Base-by-base conservation (phyloP, 2,888 invertebrate species). In the Tipula confusa region DNA sequence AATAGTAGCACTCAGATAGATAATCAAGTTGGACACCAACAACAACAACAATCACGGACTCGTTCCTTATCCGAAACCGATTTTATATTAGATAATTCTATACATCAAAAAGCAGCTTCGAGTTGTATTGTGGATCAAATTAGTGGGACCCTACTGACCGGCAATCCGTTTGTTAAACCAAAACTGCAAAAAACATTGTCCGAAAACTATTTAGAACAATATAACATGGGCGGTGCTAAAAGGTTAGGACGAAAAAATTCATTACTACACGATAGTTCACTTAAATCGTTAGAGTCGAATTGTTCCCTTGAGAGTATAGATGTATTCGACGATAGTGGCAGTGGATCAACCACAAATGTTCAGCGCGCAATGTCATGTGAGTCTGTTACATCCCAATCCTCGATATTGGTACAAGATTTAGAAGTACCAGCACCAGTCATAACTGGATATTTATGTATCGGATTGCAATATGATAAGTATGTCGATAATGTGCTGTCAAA, bases 361-460 rank as follows among this genome's bases (percentile, higher is more conserved):
- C 88, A 89, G 84, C 86, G 94, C 84, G 95, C 95, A 0, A 91
- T 94, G 86, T 95, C 95, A 29, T 95, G 95, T 87, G 95, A 95
- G 86, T 95, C 95, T 82, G 94, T 96, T 29, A 94, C 93, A 86
- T 95, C 95, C 0, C 95, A 95, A 86, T 94, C 95, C 0, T 95
- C 95, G 0, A 93, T 95, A 0, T 91, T 92, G 28, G 90, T 94
- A 29, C 93, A 92, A 82, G 94, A 95, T 87, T 90, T 94, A 81
- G 94, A 94, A 86, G 93, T 93, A 86, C 92, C 93, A 7, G 92
- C 92, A 86, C 92, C 94, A 9, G 93, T 93, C 85, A 90, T 93
- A 84, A 94, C 94, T 0, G 95, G 95, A 4, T 93, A 94, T 87
- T 89, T 96, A 6, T 95, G 95, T 88, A 91, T 95, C 85, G 94